Evolutionary conservation across 2,888 invertebrate genomes (phyloP).

Genomic region (Clanis bilineata): DNA sequence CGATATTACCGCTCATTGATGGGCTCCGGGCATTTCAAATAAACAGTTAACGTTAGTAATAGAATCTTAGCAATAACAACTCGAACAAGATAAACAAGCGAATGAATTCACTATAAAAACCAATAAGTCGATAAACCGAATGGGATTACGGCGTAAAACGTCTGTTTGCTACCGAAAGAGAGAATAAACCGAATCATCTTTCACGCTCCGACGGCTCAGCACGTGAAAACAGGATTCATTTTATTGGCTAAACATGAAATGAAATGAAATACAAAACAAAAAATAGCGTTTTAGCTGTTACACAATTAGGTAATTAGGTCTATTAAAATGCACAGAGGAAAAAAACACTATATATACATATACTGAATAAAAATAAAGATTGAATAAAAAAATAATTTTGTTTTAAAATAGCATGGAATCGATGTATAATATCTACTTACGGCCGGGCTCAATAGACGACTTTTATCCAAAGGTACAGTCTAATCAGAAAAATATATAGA

Average conservation of each 20-base stretch:
- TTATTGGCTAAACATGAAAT: constrained; percentile 41
- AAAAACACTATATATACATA: no score
- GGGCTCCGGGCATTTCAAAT: constrained; percentile 42
- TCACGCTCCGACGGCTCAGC: constrained; percentile 38
- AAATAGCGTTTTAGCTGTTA: no score
- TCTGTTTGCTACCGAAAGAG: constrained; percentile 51
- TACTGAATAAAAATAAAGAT: no score
- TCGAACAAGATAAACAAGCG: constrained; percentile 59
- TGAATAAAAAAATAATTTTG: no score
- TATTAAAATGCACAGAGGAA: no score
- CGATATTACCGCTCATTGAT: constrained; percentile 23
- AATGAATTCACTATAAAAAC: constrained; percentile 63
- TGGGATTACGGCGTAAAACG: constrained; percentile 48
- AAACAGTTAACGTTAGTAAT: constrained; percentile 50
- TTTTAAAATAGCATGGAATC: background rate
- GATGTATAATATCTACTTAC: no score
- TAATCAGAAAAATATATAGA: no score
- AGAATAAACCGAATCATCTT: constrained; percentile 55
- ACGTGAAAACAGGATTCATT: constrained; percentile 49
- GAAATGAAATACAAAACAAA: no score
- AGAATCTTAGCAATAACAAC: constrained; percentile 53
- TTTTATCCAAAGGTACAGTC: no score
- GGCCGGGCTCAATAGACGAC: no score
- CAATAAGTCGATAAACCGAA: constrained; percentile 59
- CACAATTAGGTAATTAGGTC: no score